A percentile compares a stretch with the other conserved stretches of the same genome.
phyloP scores from a whole-genome alignment of 1,140 invertebrate genomes.

The Latrodectus geometricus region DNA sequence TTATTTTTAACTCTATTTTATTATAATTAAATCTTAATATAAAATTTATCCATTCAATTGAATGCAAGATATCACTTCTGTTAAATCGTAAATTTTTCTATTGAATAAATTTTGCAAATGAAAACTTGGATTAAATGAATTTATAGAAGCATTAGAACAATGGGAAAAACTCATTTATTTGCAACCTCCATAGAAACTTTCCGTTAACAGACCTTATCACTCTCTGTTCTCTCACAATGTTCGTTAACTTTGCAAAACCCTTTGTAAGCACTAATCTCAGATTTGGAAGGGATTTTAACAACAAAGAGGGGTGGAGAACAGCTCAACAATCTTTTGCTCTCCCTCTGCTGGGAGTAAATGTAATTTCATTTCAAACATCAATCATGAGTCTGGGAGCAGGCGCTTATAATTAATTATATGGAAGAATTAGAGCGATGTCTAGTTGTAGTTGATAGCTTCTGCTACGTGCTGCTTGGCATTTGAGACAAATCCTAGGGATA shows the following conservation, averaged over 20 bases:
- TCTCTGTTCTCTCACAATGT: background rate
- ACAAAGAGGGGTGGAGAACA: background rate
- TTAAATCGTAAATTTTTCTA: no score
- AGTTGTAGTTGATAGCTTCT: background rate
- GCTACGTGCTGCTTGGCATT: background rate
- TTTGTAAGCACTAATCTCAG: background rate
- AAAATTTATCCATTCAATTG: no score
- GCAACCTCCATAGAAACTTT: no score
- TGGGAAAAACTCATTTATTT: no score
- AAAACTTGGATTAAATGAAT: no score
- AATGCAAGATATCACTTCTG: no score
- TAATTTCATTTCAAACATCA: slow-evolving; percentile 20
- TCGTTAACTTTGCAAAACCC: slow-evolving; percentile 2
- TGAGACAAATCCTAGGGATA: background rate
- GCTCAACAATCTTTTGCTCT: background rate
- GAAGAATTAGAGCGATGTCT: slow-evolving; percentile 24
- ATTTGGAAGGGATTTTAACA: slow-evolving; percentile 5
- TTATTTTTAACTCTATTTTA: no score
- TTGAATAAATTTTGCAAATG: no score
- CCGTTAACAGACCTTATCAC: no score
- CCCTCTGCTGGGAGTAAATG: background rate
- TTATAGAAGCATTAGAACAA: no score
- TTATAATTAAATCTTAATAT: no score
- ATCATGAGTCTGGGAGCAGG: slow-evolving; percentile 1
- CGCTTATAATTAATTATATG: slow-evolving; percentile 24